Percentiles rank a stretch among this genome's conserved stretches.
These are phyloP conservation scores for Helarctos malayanus DNA, from an alignment of 2,797 vertebrate genomes.

Conservation along the genomic window DNA sequence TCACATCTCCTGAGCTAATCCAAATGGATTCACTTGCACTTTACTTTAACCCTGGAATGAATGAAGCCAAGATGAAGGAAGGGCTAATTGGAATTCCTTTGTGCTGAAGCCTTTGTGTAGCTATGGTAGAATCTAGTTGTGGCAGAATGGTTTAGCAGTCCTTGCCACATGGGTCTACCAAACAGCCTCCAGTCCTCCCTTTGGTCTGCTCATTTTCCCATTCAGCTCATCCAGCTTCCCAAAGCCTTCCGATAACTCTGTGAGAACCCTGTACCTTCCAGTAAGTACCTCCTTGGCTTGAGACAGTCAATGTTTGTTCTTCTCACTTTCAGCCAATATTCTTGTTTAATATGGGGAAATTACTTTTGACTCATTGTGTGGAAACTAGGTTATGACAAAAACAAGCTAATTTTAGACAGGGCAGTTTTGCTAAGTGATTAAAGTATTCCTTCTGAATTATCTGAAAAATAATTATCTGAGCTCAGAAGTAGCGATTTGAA, in stretches of 20 bases:
- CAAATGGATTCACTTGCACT: neutral
- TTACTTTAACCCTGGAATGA: neutral
- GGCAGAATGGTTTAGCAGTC: neutral
- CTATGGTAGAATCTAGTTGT: neutral
- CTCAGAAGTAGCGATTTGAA: neutral
- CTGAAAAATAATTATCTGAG: conserved; percentile 27
- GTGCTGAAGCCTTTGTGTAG: neutral
- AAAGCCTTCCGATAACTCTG: neutral
- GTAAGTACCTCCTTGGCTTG: neutral
- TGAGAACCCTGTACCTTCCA: neutral
- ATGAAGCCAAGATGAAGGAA: neutral
- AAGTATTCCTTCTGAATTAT: conserved; percentile 16
- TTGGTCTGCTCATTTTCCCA: neutral
- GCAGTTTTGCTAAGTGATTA: neutral
- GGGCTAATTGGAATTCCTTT: neutral
- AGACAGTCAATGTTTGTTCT: neutral
- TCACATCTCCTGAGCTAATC: neutral
- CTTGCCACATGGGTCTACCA: neutral
- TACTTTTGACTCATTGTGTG: neutral
- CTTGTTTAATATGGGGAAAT: conserved; percentile 16
- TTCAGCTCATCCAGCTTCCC: neutral
- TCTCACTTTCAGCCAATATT: conserved; percentile 5
- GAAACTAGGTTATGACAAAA: conserved; percentile 11
- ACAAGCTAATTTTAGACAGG: conserved; percentile 16
- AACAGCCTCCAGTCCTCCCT: neutral